Evolutionary conservation across 2,888 invertebrate species (phyloP).

Genomic region (Unio pictorum): DNA sequence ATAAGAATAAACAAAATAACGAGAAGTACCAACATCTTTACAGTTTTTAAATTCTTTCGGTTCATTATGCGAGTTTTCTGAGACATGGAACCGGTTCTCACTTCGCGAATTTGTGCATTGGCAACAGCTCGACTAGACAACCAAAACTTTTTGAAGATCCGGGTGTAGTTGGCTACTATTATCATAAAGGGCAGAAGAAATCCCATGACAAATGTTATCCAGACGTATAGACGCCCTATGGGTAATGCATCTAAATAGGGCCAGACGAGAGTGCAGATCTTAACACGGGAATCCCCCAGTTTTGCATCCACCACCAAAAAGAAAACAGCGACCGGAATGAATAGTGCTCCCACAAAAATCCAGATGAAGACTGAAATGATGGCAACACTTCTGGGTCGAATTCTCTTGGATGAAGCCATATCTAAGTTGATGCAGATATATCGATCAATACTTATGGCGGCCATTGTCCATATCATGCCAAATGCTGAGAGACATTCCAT

Average conservation of each 20-base stretch:
- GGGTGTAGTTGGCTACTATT: slow-evolving; percentile 42
- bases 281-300: slow-evolving; percentile 19
- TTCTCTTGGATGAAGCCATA: slow-evolving; percentile 18
- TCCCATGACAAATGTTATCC: slow-evolving; percentile 21
- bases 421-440: slow-evolving; percentile 42
- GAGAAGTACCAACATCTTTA: slow-evolving; percentile 46
- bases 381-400: slow-evolving; percentile 30
- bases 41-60: slow-evolving; percentile 37
- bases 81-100: too few species aligned
- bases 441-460: slow-evolving; percentile 54
- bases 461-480: slow-evolving; percentile 59
- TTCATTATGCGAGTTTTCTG: too few species aligned
- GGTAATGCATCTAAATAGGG: slow-evolving; percentile 27
- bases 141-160: slow-evolving; percentile 44
- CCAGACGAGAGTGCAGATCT: slow-evolving; percentile 56
- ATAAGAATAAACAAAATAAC: slow-evolving; percentile 51
- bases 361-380: slow-evolving; percentile 38
- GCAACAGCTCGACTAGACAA: slow-evolving; percentile 25
- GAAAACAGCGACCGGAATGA: slow-evolving; percentile 45
- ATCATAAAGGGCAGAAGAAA: slow-evolving; percentile 43
- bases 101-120: neutral
- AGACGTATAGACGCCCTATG: slow-evolving; percentile 33
- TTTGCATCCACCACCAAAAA: slow-evolving; percentile 41
- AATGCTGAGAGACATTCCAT: slow-evolving; percentile 44
- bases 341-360: slow-evolving; percentile 27